Evolutionary conservation across 2,797 vertebrate species (phyloP), one percentile per base, ranked within the genome.

Genomic region (Silurus lanzhouensis): DNA sequence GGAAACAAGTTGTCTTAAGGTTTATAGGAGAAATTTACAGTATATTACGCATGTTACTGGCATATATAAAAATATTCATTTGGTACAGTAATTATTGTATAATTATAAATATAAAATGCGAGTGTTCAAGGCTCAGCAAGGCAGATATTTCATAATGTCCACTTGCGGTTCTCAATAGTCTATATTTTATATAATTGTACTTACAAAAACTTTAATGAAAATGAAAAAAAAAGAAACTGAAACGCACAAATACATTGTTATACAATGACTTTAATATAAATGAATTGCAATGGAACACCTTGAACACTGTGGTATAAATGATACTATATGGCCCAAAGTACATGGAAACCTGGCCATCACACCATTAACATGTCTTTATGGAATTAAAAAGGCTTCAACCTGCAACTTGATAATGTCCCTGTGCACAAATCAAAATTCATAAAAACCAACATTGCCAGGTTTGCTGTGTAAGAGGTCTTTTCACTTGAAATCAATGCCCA

Each of bases 371-470:
- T 52, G 22, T 14, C 5, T 48, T 48, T 10, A 48, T 72, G 70
- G 10, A 72, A 48, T 20, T 48, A 38, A n/a, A 72, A 71, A 12
- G 14, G 31, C 67, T 19, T 9, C 1, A 15, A 71, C 68, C 17
- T 52, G 19, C 72, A 25, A n/a, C 12, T 25, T 25, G 48, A 25
- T 6, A 10, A 48, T 55, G 67, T 5, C 17, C 6, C 31, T 44
- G 67, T 70, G n/a, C 22, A 74, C 46, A 75, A 55, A 75, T 52
- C 13, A n/a, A 72, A 22, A 22, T 74, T 74, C n/a, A 25, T 74
- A 52, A 52, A 74, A 13, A n/a, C 48, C n/a, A 52, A n/a, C 22
- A 9, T 71, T 22, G 17, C 7, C 68, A 71, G 46, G 19, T 31
- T 44, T 46, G 13, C 0, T 55, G 14, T 17, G 7, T 1, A 57